These are phyloP conservation scores for Nibea coibor DNA, from an alignment of 2,113 vertebrate species.

Conservation along the genomic window DNA sequence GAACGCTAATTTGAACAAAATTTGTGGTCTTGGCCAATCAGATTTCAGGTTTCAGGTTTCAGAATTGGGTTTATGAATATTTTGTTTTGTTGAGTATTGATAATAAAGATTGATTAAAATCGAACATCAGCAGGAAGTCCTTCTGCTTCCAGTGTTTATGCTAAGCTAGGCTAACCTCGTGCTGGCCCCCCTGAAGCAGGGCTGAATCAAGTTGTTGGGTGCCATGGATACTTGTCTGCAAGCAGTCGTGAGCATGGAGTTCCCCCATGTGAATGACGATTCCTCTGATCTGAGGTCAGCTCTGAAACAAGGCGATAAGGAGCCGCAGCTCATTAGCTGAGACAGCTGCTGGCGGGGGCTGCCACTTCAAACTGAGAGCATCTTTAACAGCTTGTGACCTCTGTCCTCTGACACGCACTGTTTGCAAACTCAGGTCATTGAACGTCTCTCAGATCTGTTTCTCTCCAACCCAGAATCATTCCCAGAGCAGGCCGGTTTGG, in stretches of 20 bases:
- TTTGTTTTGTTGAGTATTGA: too few relatives aligned
- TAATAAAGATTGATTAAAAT: too few relatives aligned
- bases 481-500: too few relatives aligned
- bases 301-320: not conserved
- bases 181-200: not conserved
- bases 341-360: not conserved
- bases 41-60: too few relatives aligned
- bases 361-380: not conserved
- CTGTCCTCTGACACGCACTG: not conserved
- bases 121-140: not conserved
- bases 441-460: too few relatives aligned
- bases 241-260: not conserved
- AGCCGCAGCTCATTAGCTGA: not conserved
- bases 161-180: not conserved
- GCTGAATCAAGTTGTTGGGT: not conserved
- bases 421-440: not conserved
- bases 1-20: too few relatives aligned
- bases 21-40: too few relatives aligned
- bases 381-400: not conserved
- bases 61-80: too few relatives aligned
- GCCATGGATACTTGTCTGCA: not conserved
- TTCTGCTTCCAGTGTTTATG: not conserved
- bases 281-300: not conserved
- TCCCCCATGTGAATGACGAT: not conserved
- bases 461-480: too few relatives aligned